Base-by-base conservation (phyloP, 1,140 invertebrate species). In the Drosophila ananassae region DNA sequence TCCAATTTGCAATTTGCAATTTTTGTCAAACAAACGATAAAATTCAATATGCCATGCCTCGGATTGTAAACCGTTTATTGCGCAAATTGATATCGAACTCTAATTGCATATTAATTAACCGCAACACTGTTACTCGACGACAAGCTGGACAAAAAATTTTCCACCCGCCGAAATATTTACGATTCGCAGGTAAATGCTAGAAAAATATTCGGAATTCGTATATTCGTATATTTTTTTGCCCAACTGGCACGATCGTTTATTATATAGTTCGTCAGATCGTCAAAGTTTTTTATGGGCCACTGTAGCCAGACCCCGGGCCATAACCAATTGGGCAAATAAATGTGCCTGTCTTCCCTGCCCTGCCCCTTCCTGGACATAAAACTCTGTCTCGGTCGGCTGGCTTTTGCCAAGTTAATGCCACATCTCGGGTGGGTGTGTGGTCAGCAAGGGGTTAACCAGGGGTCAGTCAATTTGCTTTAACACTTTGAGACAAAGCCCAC, bases 61-160 rank as follows among this genome's bases (percentile, higher is more conserved):
- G 34, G 21, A 53, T 53, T 60, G 24, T 64, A 58, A 37, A 50
- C 12, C 34, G 21, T 24, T 41, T 73, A 60, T 46, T 73, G 24
- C 72, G 71, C 69, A 74, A 57, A 74, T 64, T 57, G 39, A 56
- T 63, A 54, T 52, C 25, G 47, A 37, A 34, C 53, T 58, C 72
- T 75, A 74, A 73, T 73, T 73, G 68, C 50, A 50, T 73, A 73
- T 73, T 73, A 73, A 74, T 74, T 74, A 56, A 74, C 69, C 69
- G 60, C 72, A 46, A 41, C 28, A 6, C 25, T 28, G 25, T 28
- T 28, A 17, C 17, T 17, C 17, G 17, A 17, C 17, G 17, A 17
- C 17, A 28, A 28, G 7, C 6, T 28, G 25, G 7, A 28, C 25
- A 6, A 24, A 57, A 53, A 75, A 66, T 54, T 75, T 75, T 75